Percentiles rank a stretch among this genome's conserved stretches.
These are phyloP conservation scores for Hydrolagus colliei DNA, from an alignment of 2,797 vertebrate genomes.

Conservation along the genomic window DNA sequence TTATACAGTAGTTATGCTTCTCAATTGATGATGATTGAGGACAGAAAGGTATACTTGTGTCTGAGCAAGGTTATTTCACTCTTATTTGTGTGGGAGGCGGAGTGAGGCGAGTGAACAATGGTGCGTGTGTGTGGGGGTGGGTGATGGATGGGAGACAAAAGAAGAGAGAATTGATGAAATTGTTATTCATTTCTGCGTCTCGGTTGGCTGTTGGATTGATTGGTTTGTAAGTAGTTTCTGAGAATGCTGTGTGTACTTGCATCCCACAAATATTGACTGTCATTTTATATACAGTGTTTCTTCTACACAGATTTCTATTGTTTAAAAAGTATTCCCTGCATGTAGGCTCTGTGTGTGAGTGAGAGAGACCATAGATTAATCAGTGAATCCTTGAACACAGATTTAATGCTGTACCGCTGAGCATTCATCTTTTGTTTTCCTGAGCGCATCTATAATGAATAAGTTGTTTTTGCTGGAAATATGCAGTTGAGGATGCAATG, in stretches of 20 bases:
- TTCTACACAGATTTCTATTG: not conserved
- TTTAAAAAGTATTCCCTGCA: not conserved
- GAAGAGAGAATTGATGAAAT: not conserved
- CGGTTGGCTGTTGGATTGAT: not conserved
- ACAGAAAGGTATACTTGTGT: no score
- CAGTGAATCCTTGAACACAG: no score
- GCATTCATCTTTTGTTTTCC: not conserved
- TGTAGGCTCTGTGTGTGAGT: no score
- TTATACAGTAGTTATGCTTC: no score
- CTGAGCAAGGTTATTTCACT: no score
- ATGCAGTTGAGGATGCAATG: not conserved
- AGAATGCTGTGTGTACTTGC: not conserved
- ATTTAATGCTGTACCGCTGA: not conserved
- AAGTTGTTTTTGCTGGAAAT: not conserved
- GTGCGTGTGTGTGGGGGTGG: rapidly evolving
- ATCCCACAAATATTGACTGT: not conserved
- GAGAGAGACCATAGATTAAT: no score
- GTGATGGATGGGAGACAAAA: not conserved
- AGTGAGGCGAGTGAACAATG: not conserved
- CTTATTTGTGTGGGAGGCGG: no score
- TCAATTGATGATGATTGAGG: no score
- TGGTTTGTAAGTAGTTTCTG: not conserved
- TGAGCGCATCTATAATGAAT: not conserved
- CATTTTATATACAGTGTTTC: not conserved
- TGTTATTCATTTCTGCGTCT: no score